phyloP scores from a whole-genome alignment of 2,113 vertebrate genomes.

The Tragelaphus imberbis region DNA sequence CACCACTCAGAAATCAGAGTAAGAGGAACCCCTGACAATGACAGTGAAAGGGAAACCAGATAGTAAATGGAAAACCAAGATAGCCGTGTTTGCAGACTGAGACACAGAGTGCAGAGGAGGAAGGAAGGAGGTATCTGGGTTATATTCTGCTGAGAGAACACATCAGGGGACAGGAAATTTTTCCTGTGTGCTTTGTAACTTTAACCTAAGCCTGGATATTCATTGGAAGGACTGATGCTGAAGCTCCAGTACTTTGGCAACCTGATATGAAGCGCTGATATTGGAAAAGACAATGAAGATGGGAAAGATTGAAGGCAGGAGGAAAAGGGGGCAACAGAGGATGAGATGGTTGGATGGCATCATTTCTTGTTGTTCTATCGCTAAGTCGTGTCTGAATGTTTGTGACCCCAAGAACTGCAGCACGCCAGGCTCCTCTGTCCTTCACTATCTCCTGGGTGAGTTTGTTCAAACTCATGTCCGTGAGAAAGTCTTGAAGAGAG shows the following conservation, averaged over 20 bases:
- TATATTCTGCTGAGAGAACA: neutral
- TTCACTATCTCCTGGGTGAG: neutral
- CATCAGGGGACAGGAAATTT: rapidly evolving
- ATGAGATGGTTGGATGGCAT: neutral
- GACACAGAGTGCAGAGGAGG: neutral
- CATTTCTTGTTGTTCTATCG: neutral
- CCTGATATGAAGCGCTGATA: neutral
- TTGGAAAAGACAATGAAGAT: neutral
- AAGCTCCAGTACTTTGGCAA: neutral
- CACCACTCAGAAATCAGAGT: neutral
- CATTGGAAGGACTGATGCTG: neutral
- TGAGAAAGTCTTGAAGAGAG: neutral
- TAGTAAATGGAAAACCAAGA: neutral
- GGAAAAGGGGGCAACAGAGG: neutral
- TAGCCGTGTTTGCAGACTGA: neutral
- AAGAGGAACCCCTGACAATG: neutral
- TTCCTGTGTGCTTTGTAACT: neutral
- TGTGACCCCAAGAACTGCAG: neutral
- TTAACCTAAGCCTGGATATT: neutral
- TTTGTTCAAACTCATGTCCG: neutral
- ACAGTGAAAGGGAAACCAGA: too few species aligned
- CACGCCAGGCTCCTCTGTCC: neutral
- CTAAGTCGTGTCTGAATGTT: neutral
- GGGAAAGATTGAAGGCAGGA: neutral
- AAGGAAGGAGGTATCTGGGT: rapidly evolving